Conservation (phyloP, 2,888 invertebrate species). For the Graphium colonna region DNA sequence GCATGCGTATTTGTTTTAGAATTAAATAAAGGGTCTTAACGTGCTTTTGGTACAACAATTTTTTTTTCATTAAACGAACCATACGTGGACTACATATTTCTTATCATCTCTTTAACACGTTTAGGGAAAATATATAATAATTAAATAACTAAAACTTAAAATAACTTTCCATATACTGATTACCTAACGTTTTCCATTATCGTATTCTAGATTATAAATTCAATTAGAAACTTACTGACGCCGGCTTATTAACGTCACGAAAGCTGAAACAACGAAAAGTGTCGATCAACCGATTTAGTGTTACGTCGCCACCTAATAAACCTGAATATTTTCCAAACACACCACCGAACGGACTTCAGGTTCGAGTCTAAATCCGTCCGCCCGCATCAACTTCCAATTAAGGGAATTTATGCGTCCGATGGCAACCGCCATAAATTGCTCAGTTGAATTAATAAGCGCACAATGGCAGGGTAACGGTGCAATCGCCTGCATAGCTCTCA, state of each 20-base stretch:
- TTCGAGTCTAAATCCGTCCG: constrained; percentile 30
- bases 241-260: neutral
- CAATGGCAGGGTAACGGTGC: constrained; percentile 65
- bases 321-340: neutral
- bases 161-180: too few species aligned
- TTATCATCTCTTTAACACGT: too few species aligned
- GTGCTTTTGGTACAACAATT: too few species aligned
- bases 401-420: constrained; percentile 63
- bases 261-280: neutral
- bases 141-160: too few species aligned
- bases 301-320: neutral
- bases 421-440: constrained; percentile 60
- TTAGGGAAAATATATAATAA: too few species aligned
- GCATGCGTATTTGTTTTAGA: too few species aligned
- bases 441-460: constrained; percentile 73
- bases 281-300: neutral
- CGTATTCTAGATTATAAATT: too few species aligned
- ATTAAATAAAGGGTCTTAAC: too few species aligned
- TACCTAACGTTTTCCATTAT: too few species aligned
- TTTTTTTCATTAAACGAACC: too few species aligned
- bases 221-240: too few species aligned
- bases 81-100: too few species aligned
- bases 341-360: neutral
- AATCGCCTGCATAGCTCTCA: constrained; percentile 61
- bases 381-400: constrained; percentile 76